Percentiles rank a stretch among this genome's conserved stretches.
phyloP scores from a whole-genome alignment of 2,113 vertebrate genomes.

The Asarcornis scutulata region DNA sequence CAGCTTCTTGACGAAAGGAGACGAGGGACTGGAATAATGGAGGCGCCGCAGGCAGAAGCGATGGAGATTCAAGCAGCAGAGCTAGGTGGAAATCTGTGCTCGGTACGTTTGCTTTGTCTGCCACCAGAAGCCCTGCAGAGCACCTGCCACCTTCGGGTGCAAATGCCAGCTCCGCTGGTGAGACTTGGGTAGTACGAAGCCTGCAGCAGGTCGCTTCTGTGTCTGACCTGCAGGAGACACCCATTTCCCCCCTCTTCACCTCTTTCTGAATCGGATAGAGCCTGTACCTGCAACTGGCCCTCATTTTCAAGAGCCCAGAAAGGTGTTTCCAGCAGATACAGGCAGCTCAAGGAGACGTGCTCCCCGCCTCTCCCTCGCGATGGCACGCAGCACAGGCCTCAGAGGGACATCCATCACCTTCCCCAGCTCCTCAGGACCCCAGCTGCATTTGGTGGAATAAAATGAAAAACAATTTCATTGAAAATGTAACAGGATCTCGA shows the following conservation, averaged over 20 bases:
- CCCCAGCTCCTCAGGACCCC: neutral
- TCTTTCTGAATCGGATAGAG: neutral
- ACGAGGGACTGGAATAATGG: neutral
- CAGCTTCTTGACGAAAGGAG: neutral
- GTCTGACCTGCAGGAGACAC: neutral
- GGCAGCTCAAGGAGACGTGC: fast-evolving
- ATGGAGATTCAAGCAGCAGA: neutral
- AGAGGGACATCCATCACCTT: fast-evolving
- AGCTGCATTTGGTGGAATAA: neutral
- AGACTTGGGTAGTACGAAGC: neutral
- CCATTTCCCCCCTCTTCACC: neutral
- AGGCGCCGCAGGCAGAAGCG: neutral
- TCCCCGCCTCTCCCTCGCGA: fast-evolving
- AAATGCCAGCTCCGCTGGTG: fast-evolving
- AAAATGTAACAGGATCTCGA: neutral
- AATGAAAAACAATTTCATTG: neutral
- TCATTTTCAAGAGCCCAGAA: neutral
- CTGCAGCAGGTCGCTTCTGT: neutral
- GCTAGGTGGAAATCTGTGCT: neutral
- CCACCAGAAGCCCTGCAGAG: neutral
- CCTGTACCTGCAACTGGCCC: neutral
- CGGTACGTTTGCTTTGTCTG: neutral
- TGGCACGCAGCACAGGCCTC: neutral
- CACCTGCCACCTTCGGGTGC: neutral
- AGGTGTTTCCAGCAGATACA: neutral